Evolutionary conservation across 2,113 vertebrate genomes (phyloP).

Genomic region (Elephas maximus): DNA sequence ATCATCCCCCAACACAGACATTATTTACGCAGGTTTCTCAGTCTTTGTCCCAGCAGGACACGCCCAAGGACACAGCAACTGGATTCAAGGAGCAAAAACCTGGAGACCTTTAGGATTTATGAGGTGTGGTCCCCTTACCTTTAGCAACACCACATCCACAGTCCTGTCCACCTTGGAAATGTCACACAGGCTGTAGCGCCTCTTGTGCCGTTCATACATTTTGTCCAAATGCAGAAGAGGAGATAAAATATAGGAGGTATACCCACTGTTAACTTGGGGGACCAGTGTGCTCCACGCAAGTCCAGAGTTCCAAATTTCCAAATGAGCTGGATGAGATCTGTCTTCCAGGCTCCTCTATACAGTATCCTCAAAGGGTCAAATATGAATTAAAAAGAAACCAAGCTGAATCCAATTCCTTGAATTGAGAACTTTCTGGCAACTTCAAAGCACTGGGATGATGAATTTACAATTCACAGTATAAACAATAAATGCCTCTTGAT

Average conservation of each 20-base stretch:
- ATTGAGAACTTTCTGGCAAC: slow-evolving; percentile 82
- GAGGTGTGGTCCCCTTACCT: slow-evolving; percentile 91
- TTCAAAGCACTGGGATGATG: slow-evolving; percentile 60
- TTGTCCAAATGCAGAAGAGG: slow-evolving; percentile 80
- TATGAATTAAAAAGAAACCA: slow-evolving; percentile 71
- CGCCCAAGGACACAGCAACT: neutral
- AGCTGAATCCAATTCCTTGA: slow-evolving; percentile 56
- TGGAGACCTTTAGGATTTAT: accelerated
- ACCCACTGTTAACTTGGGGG: slow-evolving; percentile 86
- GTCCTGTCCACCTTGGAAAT: slow-evolving; percentile 94
- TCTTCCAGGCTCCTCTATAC: slow-evolving; percentile 59
- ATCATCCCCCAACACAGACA: no score
- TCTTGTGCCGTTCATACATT: slow-evolving; percentile 98
- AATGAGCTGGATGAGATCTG: slow-evolving; percentile 87
- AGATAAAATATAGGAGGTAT: slow-evolving; percentile 69
- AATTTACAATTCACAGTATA: slow-evolving; percentile 31
- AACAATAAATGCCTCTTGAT: neutral
- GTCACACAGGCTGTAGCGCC: slow-evolving; percentile 96
- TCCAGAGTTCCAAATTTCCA: slow-evolving; percentile 85
- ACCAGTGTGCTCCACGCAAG: neutral
- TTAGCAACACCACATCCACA: slow-evolving; percentile 96
- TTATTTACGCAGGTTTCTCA: neutral
- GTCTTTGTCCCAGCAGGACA: neutral
- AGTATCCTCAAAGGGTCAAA: neutral
- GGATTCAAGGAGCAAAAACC: neutral